phyloP scores from a whole-genome alignment of 1,140 invertebrate genomes.

The Drosophila takahashii region DNA sequence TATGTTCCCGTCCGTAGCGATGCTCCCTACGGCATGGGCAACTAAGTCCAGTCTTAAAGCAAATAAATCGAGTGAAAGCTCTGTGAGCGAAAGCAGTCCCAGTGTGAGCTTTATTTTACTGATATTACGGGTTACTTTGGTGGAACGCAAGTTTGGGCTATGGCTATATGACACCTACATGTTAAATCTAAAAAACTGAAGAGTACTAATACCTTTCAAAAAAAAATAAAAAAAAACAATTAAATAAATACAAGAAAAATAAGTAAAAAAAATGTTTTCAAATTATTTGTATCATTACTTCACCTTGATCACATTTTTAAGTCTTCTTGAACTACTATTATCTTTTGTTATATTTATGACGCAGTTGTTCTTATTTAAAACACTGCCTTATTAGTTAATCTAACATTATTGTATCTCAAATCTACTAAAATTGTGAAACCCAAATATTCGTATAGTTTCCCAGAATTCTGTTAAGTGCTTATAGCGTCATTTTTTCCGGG shows the following conservation, averaged over 20 bases:
- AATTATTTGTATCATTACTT: too few species aligned
- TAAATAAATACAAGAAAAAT: too few species aligned
- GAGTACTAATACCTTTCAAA: too few species aligned
- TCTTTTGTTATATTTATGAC: neutral
- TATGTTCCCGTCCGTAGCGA: constrained; percentile 75
- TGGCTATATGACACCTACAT: neutral
- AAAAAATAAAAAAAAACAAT: too few species aligned
- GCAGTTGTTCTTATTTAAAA: neutral
- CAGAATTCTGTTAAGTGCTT: neutral
- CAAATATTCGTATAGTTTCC: neutral
- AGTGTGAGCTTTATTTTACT: neutral
- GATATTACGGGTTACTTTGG: neutral
- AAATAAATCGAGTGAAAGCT: constrained; percentile 43
- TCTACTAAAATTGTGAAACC: neutral
- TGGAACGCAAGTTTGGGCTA: neutral
- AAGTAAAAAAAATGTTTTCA: too few species aligned
- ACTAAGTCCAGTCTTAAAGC: constrained; percentile 22
- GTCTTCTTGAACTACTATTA: too few species aligned
- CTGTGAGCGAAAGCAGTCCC: constrained; percentile 22
- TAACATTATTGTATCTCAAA: neutral
- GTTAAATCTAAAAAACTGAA: too few species aligned
- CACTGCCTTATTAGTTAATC: neutral
- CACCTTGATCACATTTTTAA: too few species aligned
- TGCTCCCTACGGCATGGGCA: constrained; percentile 77
- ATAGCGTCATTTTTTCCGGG: neutral